Conservation (phyloP, 2,113 vertebrate genomes). For the Prietella phreatophila region DNA sequence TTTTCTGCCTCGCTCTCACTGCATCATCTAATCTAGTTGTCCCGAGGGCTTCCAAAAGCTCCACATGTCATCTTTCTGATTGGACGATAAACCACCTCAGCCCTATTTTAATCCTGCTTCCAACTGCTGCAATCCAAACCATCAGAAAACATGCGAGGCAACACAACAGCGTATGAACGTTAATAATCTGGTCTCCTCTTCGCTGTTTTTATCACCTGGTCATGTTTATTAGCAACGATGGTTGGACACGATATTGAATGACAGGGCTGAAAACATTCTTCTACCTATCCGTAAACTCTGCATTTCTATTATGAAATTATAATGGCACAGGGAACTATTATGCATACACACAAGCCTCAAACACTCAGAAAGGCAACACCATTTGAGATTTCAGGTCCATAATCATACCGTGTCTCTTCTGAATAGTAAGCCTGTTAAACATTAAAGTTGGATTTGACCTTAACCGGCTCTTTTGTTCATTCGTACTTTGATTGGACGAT, state of each 20-base stretch:
- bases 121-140: slow-evolving; percentile 39
- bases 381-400: background rate
- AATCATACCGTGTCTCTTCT: background rate
- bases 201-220: background rate
- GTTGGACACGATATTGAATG: background rate
- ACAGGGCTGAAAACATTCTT: background rate
- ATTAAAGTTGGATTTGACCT: background rate
- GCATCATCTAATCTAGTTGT: slow-evolving; percentile 19
- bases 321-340: background rate
- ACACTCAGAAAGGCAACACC: background rate
- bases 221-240: background rate
- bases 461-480: background rate
- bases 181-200: background rate
- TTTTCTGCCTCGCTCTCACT: slow-evolving; percentile 22
- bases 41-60: background rate
- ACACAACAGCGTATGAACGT: slow-evolving; percentile 4
- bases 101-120: slow-evolving; percentile 45
- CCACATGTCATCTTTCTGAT: slow-evolving; percentile 36
- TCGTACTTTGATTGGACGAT: background rate
- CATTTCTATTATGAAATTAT: background rate
- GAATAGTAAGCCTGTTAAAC: background rate
- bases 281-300: too few species aligned
- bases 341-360: background rate
- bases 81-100: slow-evolving; percentile 36
- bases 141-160: slow-evolving; percentile 16